Evolutionary conservation across 2,888 invertebrate genomes (phyloP).

Genomic region (Parochlus steinenii): DNA sequence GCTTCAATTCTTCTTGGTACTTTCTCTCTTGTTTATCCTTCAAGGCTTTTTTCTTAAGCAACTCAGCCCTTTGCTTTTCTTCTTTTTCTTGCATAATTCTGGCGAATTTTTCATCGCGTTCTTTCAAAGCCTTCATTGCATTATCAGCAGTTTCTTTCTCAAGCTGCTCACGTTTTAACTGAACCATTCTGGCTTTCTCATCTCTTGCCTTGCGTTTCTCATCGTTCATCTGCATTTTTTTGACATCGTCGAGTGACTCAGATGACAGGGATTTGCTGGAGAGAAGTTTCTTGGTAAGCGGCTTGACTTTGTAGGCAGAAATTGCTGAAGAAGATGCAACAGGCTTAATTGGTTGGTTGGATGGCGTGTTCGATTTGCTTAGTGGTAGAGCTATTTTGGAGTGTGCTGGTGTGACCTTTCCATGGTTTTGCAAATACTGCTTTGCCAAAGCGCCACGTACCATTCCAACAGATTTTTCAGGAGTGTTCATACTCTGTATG

Average conservation of each 20-base stretch:
- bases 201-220: slow-evolving; percentile 28
- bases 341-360: too few species aligned
- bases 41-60: slow-evolving; percentile 9
- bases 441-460: too few species aligned
- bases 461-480: not conserved
- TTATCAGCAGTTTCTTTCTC: slow-evolving; percentile 28
- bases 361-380: too few species aligned
- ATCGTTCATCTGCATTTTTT: slow-evolving; percentile 19
- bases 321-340: not conserved
- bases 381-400: too few species aligned
- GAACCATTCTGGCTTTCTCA: slow-evolving; percentile 25
- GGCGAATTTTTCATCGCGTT: slow-evolving; percentile 24
- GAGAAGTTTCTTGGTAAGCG: not conserved
- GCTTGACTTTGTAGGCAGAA: not conserved
- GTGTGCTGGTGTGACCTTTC: not conserved
- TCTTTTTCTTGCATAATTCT: slow-evolving; percentile 13
- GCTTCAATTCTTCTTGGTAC: slow-evolving; percentile 4
- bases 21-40: slow-evolving; percentile 12
- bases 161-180: slow-evolving; percentile 25
- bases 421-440: too few species aligned
- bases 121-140: slow-evolving; percentile 23
- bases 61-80: slow-evolving; percentile 11
- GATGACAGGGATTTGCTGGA: slow-evolving; percentile 3
- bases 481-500: not conserved
- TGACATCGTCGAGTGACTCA: slow-evolving; percentile 1